Conservation (phyloP, 2,888 invertebrate genomes). For the Bembecia ichneumoniformis region DNA sequence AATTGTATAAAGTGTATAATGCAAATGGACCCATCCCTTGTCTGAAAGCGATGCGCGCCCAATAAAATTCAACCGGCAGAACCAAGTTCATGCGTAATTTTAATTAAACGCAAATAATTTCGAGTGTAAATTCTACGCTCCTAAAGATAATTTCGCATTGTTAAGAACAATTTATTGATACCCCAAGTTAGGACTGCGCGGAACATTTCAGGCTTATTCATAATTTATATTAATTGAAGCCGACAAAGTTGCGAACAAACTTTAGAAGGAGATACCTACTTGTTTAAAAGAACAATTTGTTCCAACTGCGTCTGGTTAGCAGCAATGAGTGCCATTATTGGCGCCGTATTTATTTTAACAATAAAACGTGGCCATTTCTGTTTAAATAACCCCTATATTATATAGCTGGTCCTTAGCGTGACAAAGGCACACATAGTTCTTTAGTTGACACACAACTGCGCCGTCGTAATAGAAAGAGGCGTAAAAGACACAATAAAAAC, state of each 20-base stretch:
- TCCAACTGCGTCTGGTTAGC: conserved; percentile 22
- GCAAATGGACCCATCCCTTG: too few species aligned
- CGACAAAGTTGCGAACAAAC: conserved; percentile 19
- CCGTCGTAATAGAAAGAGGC: too few species aligned
- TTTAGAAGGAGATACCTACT: conserved; percentile 19
- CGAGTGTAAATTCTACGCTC: conserved; percentile 4
- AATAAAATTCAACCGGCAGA: not conserved
- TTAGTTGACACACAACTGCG: too few species aligned
- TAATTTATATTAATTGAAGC: conserved; percentile 34
- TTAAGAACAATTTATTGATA: conserved; percentile 20
- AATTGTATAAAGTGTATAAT: too few species aligned
- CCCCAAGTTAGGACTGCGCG: conserved; percentile 12
- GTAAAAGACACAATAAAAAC: too few species aligned
- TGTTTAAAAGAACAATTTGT: conserved; percentile 33
- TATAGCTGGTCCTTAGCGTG: too few species aligned
- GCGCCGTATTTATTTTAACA: not conserved
- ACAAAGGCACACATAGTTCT: too few species aligned
- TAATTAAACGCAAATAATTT: conserved; percentile 2
- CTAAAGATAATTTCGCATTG: conserved; percentile 15
- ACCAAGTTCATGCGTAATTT: not conserved
- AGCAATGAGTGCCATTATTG: conserved; percentile 13
- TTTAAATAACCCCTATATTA: not conserved
- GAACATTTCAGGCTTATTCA: conserved; percentile 16
- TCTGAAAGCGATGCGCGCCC: not conserved
- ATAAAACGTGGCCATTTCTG: not conserved